Conservation (phyloP, 2,113 vertebrate genomes). For the Cnemophilus loriae region DNA sequence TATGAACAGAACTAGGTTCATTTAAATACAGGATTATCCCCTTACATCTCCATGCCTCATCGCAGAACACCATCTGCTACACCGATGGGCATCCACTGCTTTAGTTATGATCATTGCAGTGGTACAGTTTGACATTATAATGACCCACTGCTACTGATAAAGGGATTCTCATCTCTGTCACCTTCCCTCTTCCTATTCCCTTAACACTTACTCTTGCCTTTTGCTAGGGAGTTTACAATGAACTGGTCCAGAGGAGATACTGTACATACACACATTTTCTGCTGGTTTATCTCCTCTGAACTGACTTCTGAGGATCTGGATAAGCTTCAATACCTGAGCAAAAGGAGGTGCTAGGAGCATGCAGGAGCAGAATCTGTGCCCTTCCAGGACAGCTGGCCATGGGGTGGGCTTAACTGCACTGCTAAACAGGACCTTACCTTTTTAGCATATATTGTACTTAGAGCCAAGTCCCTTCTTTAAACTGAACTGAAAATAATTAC, state of each 20-base stretch:
- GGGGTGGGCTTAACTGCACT: not conserved
- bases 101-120: not conserved
- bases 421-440: not conserved
- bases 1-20: not conserved
- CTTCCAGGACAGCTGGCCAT: not conserved
- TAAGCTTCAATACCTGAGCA: not conserved
- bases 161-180: not conserved
- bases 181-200: not conserved
- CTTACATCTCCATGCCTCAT: not conserved
- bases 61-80: not conserved
- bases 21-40: not conserved
- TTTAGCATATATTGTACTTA: not conserved
- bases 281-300: not conserved
- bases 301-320: accelerated
- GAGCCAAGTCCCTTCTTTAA: not conserved
- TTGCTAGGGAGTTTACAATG: not conserved
- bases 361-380: not conserved
- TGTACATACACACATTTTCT: not conserved
- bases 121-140: not conserved
- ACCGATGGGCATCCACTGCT: not conserved
- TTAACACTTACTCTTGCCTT: not conserved
- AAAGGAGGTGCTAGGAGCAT: not conserved
- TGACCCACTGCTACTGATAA: not conserved
- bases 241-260: not conserved
- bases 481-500: not conserved